Evolutionary conservation across 2,888 invertebrate genomes (phyloP), one percentile per base, ranked within the genome.

Genomic region (Himalopsyche kuldschensis): DNA sequence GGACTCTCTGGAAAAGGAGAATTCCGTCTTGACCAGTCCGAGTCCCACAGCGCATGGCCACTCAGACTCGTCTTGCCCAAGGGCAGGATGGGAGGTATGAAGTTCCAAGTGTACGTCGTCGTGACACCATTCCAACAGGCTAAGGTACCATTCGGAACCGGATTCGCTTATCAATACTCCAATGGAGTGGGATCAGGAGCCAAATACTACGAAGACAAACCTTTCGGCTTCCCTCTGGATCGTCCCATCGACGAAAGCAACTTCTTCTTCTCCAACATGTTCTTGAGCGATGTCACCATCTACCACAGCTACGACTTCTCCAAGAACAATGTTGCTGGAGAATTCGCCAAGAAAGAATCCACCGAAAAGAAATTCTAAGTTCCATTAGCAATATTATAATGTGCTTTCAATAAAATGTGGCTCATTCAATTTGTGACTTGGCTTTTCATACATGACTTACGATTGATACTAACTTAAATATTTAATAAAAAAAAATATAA

Each of bases 181-280:
- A 91, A 92, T 83, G 89, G 78, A 87, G 47, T 78, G 10, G 78
- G 78, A 24, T 20, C 24, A 17, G 78, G 78, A 30, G 46, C 78
- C 24, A 46, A 47, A 11, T 27, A 35, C 24, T 35, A 94, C 85
- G 95, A 96, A 89, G 92, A 91, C 78, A 92, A 92, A 88, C 93
- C 95, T 1, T 91, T 94, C 87, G 95, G 95, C 84, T 96, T 93
- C 92, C 96, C 96, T 87, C 94, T 96, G 91, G 95, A 96, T 90
- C 93, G 95, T 86, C 90, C 90, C 47, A 92, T 95, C 88, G 91
- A 93, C 84, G 90, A 92, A 86, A 90, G 90, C 78, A 88, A 89
- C 85, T 95, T 94, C 92, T 91, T 91, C 88, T 93, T 94, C 30
- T 92, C 91, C 86, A 96, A 96, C 90, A 94, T 94, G 90, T 93